Evolutionary conservation across 2,888 invertebrate genomes (phyloP).

Genomic region (Uropetala carovei): DNA sequence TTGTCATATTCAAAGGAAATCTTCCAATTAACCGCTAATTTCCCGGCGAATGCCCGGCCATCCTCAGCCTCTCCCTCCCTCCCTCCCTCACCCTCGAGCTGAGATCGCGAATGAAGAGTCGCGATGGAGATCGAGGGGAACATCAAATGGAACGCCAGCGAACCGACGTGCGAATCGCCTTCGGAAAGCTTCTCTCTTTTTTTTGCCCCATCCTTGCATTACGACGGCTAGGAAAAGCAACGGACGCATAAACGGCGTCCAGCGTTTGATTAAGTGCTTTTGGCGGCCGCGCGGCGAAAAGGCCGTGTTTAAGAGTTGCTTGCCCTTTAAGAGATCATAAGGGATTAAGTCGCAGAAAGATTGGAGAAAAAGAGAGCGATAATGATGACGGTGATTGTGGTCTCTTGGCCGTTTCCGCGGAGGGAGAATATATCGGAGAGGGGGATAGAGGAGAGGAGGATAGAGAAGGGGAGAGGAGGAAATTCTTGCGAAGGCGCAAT

Average conservation of each 20-base stretch:
- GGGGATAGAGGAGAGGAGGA: not conserved
- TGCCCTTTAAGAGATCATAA: not conserved
- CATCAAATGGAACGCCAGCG: too few species aligned
- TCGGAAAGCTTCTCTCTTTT: not conserved
- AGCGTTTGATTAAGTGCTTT: not conserved
- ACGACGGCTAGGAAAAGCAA: not conserved
- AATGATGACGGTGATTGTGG: constrained; percentile 8
- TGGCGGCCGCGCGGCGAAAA: not conserved
- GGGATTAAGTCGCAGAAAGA: not conserved
- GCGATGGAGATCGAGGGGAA: too few species aligned
- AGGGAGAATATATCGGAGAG: not conserved
- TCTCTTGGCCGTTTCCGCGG: not conserved
- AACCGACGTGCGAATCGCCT: not conserved
- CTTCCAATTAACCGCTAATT: too few species aligned
- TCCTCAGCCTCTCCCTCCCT: too few species aligned
- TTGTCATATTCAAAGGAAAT: not conserved
- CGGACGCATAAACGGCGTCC: not conserved
- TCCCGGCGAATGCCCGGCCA: too few species aligned
- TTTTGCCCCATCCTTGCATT: not conserved
- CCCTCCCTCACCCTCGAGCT: too few species aligned
- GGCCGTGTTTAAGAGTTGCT: not conserved
- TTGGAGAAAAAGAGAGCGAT: not conserved
- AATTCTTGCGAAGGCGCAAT: not conserved
- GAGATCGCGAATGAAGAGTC: too few species aligned
- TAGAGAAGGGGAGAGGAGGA: too few species aligned